phyloP scores from a whole-genome alignment of 2,888 invertebrate species.

The Scaeva pyrastri region DNA sequence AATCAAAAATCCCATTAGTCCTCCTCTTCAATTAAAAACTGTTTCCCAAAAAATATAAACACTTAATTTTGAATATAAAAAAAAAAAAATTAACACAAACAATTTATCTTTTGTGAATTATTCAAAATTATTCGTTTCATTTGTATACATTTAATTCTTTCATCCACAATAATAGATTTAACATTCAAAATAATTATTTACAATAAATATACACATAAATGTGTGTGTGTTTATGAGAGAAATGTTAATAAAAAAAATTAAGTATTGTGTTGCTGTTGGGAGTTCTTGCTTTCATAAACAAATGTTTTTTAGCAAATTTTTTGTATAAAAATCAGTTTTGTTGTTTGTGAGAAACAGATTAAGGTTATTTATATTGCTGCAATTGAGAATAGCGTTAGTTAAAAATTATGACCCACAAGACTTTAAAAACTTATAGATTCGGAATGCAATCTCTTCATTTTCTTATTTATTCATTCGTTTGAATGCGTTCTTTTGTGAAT shows the following conservation, averaged over 20 bases:
- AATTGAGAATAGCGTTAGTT: too few species aligned
- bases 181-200: conserved; percentile 55
- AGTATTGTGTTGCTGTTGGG: background rate
- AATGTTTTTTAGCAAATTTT: background rate
- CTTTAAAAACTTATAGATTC: too few species aligned
- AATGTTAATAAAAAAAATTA: background rate
- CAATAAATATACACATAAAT: conserved; percentile 31
- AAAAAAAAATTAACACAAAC: conserved; percentile 38
- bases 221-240: background rate
- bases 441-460: too few species aligned
- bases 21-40: background rate
- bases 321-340: background rate
- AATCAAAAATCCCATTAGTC: conserved; percentile 43
- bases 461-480: too few species aligned
- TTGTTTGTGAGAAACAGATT: too few species aligned
- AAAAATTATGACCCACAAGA: too few species aligned
- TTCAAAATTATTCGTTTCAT: conserved; percentile 54
- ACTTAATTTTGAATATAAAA: background rate
- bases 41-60: background rate
- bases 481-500: too few species aligned
- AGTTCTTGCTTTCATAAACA: background rate
- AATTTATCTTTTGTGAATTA: conserved; percentile 55
- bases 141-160: conserved; percentile 65
- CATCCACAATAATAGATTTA: conserved; percentile 63
- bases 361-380: too few species aligned